These are phyloP conservation scores for Sebastes ruberrimus DNA, from an alignment of 2,797 vertebrate genomes.

Conservation along the genomic window DNA sequence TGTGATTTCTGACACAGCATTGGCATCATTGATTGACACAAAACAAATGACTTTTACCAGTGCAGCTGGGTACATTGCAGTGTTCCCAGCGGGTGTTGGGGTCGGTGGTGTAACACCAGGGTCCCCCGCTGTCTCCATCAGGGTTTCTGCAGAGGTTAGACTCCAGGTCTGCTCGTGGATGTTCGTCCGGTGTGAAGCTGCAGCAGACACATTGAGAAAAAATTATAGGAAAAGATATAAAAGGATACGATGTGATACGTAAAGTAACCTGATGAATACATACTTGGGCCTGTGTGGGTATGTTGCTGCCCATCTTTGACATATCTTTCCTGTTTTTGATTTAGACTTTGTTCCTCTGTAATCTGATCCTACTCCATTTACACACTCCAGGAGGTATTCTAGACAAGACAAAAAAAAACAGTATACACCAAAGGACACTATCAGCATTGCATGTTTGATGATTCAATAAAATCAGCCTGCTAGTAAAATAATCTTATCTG, in stretches of 20 bases:
- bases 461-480: not conserved
- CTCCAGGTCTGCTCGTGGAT: constrained; percentile 84
- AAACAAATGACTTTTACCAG: constrained; percentile 74
- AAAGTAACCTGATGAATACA: constrained; percentile 1
- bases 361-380: constrained; percentile 79
- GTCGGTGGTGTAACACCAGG: constrained; percentile 95
- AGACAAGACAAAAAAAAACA: constrained; percentile 4
- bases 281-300: constrained; percentile 91
- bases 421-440: not conserved
- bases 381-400: constrained; percentile 92
- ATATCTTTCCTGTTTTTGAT: constrained; percentile 82
- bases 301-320: constrained; percentile 86
- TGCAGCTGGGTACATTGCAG: constrained; percentile 88
- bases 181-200: constrained; percentile 81
- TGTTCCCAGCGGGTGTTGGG: constrained; percentile 82
- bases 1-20: not conserved
- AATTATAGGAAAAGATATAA: not conserved
- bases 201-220: not conserved
- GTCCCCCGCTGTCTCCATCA: constrained; percentile 83
- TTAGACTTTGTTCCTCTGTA: constrained; percentile 91
- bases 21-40: not conserved
- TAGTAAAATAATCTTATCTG: not conserved
- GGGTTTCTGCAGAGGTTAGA: constrained; percentile 96
- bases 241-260: not conserved
- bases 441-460: not conserved